Percentiles rank a stretch among this genome's conserved stretches.
phyloP scores from a whole-genome alignment of 2,113 vertebrate species.

The Tor tambroides region DNA sequence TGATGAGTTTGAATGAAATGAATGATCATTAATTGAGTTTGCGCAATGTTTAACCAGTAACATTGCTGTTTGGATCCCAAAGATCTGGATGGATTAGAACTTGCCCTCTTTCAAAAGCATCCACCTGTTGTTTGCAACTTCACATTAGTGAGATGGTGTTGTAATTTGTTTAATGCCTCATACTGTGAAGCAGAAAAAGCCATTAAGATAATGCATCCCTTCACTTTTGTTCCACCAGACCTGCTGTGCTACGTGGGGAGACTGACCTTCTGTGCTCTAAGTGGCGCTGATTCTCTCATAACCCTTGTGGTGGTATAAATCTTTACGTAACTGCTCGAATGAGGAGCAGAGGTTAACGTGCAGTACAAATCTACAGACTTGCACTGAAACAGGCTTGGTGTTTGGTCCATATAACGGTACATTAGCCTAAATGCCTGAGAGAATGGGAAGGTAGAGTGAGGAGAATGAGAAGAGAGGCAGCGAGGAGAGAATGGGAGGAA shows the following conservation, averaged over 20 bases:
- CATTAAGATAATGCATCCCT: constrained; percentile 62
- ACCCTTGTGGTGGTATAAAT: not conserved
- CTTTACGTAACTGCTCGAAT: not conserved
- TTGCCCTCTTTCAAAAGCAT: constrained; percentile 44
- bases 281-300: not conserved
- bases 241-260: not conserved
- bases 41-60: not conserved
- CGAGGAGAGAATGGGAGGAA: constrained; percentile 38
- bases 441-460: not conserved
- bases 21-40: too few species aligned
- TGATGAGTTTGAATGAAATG: too few species aligned
- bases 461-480: not conserved
- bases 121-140: constrained; percentile 54
- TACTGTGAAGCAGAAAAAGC: constrained; percentile 50
- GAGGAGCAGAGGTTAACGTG: not conserved
- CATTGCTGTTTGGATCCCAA: not conserved
- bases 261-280: not conserved
- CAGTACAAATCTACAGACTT: constrained; percentile 17
- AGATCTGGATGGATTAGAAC: constrained; percentile 23
- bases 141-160: constrained; percentile 50
- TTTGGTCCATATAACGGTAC: constrained; percentile 62
- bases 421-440: constrained; percentile 62
- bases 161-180: constrained; percentile 67
- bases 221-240: constrained; percentile 45
- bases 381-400: constrained; percentile 51